Percentiles rank a stretch among this genome's conserved stretches.
These are phyloP conservation scores for Drosophila rubida DNA, from an alignment of 2,888 invertebrate genomes.

Conservation along the genomic window DNA sequence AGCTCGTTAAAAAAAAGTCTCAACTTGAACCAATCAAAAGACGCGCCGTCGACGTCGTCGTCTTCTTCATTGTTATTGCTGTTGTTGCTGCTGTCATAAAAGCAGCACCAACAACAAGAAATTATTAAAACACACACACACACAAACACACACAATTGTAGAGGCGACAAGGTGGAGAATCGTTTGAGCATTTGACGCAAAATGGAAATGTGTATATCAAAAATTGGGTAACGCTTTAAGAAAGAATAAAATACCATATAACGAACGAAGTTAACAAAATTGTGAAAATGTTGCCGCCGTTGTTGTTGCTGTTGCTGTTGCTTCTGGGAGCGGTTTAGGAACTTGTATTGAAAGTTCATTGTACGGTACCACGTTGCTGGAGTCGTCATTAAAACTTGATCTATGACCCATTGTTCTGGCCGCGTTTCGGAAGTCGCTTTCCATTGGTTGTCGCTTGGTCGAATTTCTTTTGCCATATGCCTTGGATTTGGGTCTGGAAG, in stretches of 20 bases:
- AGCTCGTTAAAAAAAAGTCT: conserved; percentile 72
- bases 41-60: conserved; percentile 62
- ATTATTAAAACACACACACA: conserved; percentile 42
- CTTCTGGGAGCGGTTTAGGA: conserved; percentile 40
- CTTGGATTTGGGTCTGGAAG: conserved; percentile 20
- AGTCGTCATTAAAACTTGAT: conserved; percentile 73
- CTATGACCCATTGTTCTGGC: conserved; percentile 77
- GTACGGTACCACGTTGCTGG: conserved; percentile 56
- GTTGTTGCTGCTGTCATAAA: conserved; percentile 64
- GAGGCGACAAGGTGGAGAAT: conserved; percentile 14
- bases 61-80: conserved; percentile 31
- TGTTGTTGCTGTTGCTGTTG: conserved; percentile 9
- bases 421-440: conserved; percentile 60
- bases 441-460: conserved; percentile 53
- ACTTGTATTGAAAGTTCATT: conserved; percentile 74
- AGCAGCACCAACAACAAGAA: conserved; percentile 53
- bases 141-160: conserved; percentile 9
- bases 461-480: conserved; percentile 40
- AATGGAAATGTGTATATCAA: conserved; percentile 50
- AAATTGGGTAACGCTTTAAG: conserved; percentile 63
- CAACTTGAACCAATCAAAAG: conserved; percentile 74
- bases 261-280: not conserved
- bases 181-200: conserved; percentile 37
- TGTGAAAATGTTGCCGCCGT: conserved; percentile 31
- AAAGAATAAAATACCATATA: conserved; percentile 4